Evolutionary conservation across 2,113 vertebrate species (phyloP).

Genomic region (Aviceda subcristata): DNA sequence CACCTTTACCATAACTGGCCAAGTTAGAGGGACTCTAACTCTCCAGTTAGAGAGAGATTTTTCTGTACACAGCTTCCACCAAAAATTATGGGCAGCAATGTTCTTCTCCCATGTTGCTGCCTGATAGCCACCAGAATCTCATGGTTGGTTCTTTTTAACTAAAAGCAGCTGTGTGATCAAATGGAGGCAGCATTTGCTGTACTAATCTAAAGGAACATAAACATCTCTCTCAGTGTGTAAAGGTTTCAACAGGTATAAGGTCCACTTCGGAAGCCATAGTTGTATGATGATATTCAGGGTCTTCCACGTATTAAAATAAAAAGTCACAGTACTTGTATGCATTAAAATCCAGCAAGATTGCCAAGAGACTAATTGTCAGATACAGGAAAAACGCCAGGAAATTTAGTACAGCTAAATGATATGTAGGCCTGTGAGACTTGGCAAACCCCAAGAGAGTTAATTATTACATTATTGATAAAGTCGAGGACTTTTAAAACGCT

Average conservation of each 20-base stretch:
- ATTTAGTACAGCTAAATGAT: neutral
- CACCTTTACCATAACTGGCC: neutral
- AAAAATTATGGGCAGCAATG: neutral
- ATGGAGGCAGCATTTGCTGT: neutral
- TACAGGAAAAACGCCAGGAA: conserved; percentile 39
- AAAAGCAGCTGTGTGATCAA: neutral
- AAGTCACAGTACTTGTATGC: neutral
- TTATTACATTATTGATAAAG: conserved; percentile 59
- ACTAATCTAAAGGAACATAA: neutral
- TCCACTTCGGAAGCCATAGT: neutral
- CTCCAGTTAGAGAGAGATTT: neutral
- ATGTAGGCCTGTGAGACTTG: neutral
- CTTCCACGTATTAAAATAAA: neutral
- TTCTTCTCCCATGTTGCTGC: neutral
- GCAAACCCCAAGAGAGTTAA: conserved; percentile 44
- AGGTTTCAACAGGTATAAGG: neutral
- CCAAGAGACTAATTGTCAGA: conserved; percentile 49
- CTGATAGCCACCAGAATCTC: neutral
- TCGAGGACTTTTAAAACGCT: conserved; percentile 14
- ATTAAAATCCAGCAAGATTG: conserved; percentile 13
- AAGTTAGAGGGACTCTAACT: neutral
- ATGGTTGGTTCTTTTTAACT: neutral
- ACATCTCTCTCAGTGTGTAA: neutral
- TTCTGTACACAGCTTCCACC: neutral
- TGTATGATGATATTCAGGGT: neutral